Percentiles rank a stretch among this genome's conserved stretches.
phyloP scores from a whole-genome alignment of 2,113 vertebrate genomes.

The Bambusicola thoracicus region DNA sequence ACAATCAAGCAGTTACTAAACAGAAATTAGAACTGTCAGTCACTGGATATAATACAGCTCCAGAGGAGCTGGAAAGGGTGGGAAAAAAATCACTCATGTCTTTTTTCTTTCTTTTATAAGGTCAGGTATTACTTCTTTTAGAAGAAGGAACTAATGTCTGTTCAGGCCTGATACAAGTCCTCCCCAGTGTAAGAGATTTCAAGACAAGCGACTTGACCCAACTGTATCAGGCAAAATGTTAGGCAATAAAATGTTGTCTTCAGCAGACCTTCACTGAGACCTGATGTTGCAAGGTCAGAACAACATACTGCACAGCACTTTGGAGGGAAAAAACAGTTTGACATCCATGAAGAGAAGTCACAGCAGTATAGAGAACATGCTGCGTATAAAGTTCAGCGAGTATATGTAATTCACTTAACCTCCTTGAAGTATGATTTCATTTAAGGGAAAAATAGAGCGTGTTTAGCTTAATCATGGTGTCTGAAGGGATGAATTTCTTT shows the following conservation, averaged over 20 bases:
- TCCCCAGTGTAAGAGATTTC: neutral
- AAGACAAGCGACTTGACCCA: neutral
- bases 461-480: neutral
- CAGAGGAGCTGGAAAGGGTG: neutral
- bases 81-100: neutral
- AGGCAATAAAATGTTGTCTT: neutral
- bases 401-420: fast-evolving
- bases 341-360: neutral
- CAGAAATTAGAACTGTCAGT: neutral
- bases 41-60: neutral
- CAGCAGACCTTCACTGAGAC: neutral
- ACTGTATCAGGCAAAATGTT: neutral
- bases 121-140: neutral
- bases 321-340: neutral
- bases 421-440: neutral
- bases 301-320: neutral
- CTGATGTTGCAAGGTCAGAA: neutral
- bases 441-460: neutral
- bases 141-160: neutral
- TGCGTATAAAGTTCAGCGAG: neutral
- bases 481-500: neutral
- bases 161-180: neutral
- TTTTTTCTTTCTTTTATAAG: neutral
- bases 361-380: neutral
- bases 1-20: neutral